Base-by-base conservation (phyloP, 2,113 vertebrate species). In the Mixornis gularis region DNA sequence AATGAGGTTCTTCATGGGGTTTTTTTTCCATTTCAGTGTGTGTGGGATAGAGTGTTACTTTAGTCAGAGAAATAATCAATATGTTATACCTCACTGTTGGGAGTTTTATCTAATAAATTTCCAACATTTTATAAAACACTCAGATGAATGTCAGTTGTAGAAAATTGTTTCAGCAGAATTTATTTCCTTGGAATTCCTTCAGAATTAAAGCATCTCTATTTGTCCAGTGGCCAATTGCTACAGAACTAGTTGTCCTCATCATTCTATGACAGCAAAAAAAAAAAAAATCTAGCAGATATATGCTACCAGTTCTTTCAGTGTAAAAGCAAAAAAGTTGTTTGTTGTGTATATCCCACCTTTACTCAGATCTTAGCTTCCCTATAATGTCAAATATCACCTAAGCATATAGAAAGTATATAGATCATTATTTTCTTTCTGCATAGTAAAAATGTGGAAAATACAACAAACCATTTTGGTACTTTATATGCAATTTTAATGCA, bases 51-150 rank as follows among this genome's bases (percentile, higher is more conserved):
- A 41, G 16, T 49, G 17, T 62, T 85, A 29, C 26, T 65, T 44
- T 71, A 90, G 12, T 81, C 93, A 85, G 21, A 74, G 60, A 83
- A 92, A 64, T 79, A 95, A 68, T 88, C 79, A 86, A 24, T 86
- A 79, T 69, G 25, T 62, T 86, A 32, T 65, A 52, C 34, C 55
- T 79, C 87, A 68, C 76, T 89, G 65, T 77, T 91, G 65, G 83
- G n/a, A 93, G 43, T 51, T 85, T 80, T 60, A 59, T 79, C 27
- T 84, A 92, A 83, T 71, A 74, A 69, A 68, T 58, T 27, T 53
- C 36, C 43, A 77, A 17, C 85, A 88, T 93, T 95, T 97, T 93
- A 74, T 84, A 82, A 63, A 53, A 9, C 32, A n/a, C 63, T 93
- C 24, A 46, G 11, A 30, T 59, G 40, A 58, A 68, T 46, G 22